Evolutionary conservation across 2,888 invertebrate species (phyloP), one percentile per base, ranked within the genome.

Genomic region (Meta bourneti): DNA sequence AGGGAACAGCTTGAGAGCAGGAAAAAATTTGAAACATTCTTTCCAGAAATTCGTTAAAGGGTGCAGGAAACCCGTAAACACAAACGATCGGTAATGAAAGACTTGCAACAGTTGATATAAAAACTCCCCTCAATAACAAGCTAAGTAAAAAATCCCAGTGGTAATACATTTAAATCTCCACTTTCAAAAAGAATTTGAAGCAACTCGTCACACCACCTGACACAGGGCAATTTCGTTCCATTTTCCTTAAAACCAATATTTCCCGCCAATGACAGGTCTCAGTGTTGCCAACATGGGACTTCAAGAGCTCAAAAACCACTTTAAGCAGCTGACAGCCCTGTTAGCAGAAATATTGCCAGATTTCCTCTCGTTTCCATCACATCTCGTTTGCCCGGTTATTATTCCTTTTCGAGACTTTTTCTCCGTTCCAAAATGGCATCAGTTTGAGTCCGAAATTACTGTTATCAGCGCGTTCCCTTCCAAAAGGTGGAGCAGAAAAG

Each of bases 361-460:
- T 81, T 80, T 74, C 54, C 20, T 81, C 74, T 88, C 88, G 69
- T 70, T 70, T 7, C 20, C 71, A 51, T 9, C 13, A 51, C 54
- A 75, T 84, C 19, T 11, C 6, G 74, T 84, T 11, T 84, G 74
- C 48, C 51, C 19, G 11, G 20, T 85, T 69, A 9, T 61, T 84
- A 51, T 74, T n/a, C 74, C 19, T 75, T 69, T 85, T 34, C 51
- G 69, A n/a, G 16, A 13, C 16, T 48, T 78, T 78, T 61, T 51
- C 61, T 77, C 51, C 51, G 69, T 13, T 52, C 9, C 49, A 16
- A 70, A 79, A 87, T 78, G 78, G 52, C 70, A 71, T 20, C 87
- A 69, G 78, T 79, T 87, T 71, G 87, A 84, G 52, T 54, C 75
- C 13, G 75, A 84, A 84, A 84, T 84, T 74, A 84, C 72, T 52